Evolutionary conservation across 1,140 invertebrate genomes (phyloP).

Genomic region (Halesus radiatus): DNA sequence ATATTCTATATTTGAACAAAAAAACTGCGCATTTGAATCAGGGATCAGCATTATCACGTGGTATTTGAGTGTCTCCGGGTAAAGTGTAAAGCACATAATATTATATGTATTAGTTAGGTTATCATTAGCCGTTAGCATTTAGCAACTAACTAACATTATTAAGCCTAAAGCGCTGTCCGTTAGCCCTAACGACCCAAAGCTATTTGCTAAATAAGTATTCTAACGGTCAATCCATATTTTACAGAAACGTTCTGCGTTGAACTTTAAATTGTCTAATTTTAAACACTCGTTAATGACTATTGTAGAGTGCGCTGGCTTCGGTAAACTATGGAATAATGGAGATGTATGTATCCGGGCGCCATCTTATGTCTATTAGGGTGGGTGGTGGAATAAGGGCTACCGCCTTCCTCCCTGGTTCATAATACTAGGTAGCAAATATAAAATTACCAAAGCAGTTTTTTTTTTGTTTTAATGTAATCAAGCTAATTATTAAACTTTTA

Average conservation of each 20-base stretch:
- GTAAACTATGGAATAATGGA: constrained; percentile 56
- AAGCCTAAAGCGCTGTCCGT: not conserved
- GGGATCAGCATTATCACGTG: too few relatives aligned
- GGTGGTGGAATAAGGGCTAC: not conserved
- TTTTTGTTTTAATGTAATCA: too few relatives aligned
- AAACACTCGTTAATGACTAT: constrained; percentile 56
- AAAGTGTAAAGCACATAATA: too few relatives aligned
- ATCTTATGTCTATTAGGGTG: constrained; percentile 56
- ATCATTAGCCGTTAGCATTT: not conserved
- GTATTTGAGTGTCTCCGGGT: too few relatives aligned
- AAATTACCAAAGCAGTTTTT: too few relatives aligned
- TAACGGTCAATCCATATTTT: constrained; percentile 36
- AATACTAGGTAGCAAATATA: too few relatives aligned
- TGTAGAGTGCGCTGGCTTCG: constrained; percentile 41
- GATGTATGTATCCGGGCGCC: constrained; percentile 53
- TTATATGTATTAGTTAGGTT: too few relatives aligned
- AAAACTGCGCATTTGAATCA: too few relatives aligned
- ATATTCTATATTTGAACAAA: too few relatives aligned
- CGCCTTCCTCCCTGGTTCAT: not conserved
- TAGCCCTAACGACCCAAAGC: constrained; percentile 9
- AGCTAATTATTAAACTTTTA: too few relatives aligned
- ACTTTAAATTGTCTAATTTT: constrained; percentile 44
- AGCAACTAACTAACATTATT: not conserved
- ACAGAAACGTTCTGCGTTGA: constrained; percentile 1
- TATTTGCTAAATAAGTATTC: constrained; percentile 15